Evolutionary conservation across 2,113 vertebrate genomes (phyloP).

Genomic region (Dendrocopos noguchii): DNA sequence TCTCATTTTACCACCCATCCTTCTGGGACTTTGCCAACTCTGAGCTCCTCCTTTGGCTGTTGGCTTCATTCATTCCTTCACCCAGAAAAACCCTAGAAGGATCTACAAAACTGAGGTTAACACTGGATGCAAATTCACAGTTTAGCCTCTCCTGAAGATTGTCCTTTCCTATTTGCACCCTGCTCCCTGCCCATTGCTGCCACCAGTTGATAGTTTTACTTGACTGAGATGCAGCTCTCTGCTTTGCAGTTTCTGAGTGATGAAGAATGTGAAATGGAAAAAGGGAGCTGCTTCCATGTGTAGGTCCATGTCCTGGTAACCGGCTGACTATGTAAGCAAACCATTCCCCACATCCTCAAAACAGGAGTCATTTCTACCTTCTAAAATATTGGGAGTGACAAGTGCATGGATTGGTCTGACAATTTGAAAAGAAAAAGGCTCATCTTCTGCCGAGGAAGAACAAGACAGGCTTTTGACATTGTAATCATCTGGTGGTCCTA

Average conservation of each 20-base stretch:
- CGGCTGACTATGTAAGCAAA: not conserved
- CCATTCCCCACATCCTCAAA: not conserved
- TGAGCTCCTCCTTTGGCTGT: not conserved
- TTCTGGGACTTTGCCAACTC: not conserved
- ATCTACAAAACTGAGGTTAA: not conserved
- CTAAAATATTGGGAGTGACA: not conserved
- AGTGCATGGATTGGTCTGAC: not conserved
- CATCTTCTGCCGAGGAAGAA: not conserved
- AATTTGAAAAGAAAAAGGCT: not conserved
- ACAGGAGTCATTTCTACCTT: not conserved
- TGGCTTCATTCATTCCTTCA: not conserved
- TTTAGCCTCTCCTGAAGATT: not conserved
- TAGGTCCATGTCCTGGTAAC: rapidly evolving
- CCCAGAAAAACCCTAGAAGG: not conserved
- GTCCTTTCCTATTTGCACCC: not conserved
- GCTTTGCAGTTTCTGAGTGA: not conserved
- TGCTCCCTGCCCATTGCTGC: not conserved
- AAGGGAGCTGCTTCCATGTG: not conserved
- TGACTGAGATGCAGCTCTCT: not conserved
- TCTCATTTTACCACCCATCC: rapidly evolving
- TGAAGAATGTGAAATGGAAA: not conserved
- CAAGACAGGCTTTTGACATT: rapidly evolving
- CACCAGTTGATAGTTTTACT: not conserved
- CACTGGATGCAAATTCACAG: not conserved
- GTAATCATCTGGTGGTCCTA: not conserved